phyloP scores from a whole-genome alignment of 2,888 invertebrate species.

The Leptinotarsa peninsularis region DNA sequence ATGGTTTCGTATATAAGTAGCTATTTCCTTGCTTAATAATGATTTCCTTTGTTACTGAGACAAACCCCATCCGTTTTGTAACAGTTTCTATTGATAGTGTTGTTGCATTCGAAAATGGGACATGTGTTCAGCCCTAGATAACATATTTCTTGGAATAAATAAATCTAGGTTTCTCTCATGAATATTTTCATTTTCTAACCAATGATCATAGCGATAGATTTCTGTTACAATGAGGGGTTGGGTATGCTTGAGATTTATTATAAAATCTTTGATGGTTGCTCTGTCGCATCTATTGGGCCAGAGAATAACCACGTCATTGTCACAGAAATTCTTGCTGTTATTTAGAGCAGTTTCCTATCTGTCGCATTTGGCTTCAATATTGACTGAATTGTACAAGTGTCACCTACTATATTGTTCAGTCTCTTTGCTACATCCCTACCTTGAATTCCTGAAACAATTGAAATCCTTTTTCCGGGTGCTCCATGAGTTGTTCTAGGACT shows the following conservation, averaged over 20 bases:
- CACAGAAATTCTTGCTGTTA: constrained; percentile 20
- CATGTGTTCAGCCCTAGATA: constrained; percentile 8
- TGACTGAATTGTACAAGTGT: neutral
- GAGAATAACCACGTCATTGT: constrained; percentile 8
- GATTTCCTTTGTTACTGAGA: constrained; percentile 11
- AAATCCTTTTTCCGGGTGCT: constrained; percentile 14
- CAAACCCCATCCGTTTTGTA: constrained; percentile 14
- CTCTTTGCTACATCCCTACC: neutral
- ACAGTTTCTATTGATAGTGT: constrained; percentile 16
- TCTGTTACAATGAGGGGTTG: neutral
- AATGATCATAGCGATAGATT: constrained; percentile 16
- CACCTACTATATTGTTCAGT: neutral
- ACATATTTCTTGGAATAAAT: constrained; percentile 1
- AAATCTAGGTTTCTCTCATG: constrained; percentile 15
- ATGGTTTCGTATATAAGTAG: constrained; percentile 9
- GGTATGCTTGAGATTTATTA: constrained; percentile 14
- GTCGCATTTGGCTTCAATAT: constrained; percentile 22
- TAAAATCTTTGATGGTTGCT: constrained; percentile 16
- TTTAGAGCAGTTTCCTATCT: neutral
- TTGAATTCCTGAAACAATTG: constrained; percentile 20
- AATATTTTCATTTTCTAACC: constrained; percentile 6
- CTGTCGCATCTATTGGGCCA: constrained; percentile 19
- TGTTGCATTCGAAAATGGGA: constrained; percentile 9
- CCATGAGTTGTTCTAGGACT: neutral
- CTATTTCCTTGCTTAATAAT: constrained; percentile 12